A percentile compares a stretch with the other conserved stretches of the same genome.
Evolutionary conservation across 2,113 vertebrate genomes (phyloP).

Genomic region (Centropristis striata): DNA sequence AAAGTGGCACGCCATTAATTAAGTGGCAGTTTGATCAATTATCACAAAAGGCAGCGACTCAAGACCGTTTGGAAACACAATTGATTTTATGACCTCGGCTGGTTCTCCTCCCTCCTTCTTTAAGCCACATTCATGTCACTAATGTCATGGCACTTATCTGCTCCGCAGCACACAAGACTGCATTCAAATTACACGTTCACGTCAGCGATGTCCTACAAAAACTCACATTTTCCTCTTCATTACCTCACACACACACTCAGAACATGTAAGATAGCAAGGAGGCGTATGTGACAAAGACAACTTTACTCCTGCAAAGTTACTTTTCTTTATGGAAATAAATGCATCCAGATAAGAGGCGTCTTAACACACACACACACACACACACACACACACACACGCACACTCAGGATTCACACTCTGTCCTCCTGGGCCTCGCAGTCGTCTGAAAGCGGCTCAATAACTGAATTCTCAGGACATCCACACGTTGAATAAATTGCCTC

Average conservation of each 20-base stretch:
- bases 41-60: constrained; percentile 37
- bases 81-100: constrained; percentile 54
- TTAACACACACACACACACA: not conserved
- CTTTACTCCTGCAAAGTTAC: not conserved
- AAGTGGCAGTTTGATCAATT: constrained; percentile 59
- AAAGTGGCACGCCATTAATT: constrained; percentile 53
- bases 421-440: too few species aligned
- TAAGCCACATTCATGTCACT: constrained; percentile 19
- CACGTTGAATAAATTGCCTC: constrained; percentile 71
- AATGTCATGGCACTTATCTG: constrained; percentile 35
- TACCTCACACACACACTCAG: not conserved
- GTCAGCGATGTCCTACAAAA: not conserved
- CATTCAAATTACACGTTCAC: not conserved
- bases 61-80: constrained; percentile 44
- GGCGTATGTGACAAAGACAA: not conserved
- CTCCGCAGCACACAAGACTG: constrained; percentile 26
- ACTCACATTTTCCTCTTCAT: not conserved
- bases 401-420: too few species aligned
- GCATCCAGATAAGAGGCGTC: not conserved
- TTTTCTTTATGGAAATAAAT: not conserved
- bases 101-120: constrained; percentile 35
- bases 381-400: not conserved
- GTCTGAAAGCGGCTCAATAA: constrained; percentile 22
- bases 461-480: constrained; percentile 56
- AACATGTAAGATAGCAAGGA: not conserved